Base-by-base conservation (phyloP, 2,888 invertebrate species). In the Conus canariensis region DNA sequence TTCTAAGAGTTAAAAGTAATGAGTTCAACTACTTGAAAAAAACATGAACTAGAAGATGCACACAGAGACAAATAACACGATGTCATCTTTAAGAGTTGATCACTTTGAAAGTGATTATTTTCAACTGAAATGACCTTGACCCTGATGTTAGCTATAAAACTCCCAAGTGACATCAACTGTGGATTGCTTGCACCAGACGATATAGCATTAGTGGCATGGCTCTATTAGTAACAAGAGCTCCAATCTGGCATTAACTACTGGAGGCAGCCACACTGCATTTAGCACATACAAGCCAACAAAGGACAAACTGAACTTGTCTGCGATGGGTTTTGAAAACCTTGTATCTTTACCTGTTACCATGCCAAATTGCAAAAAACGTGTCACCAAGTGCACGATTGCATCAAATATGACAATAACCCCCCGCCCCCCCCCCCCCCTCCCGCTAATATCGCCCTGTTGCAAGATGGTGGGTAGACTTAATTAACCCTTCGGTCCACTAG, bases 51-150 rank as follows among this genome's bases (percentile, higher is more conserved):
- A 9, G 22, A n/a, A n/a, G 74, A n/a, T 74, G 74, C 74, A 9
- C 16, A 74, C 74, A 64, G 12, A 19, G 12, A 2, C 45, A 45
- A 45, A 45, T 4, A 64, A 5, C 64, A 12, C 64, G 1, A 64
- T 19, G 5, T 64, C 64, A 5, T 64, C 12, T 64, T 64, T 74
- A 74, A 4, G 74, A 74, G n/a, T 74, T 74, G 74, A 74, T 74
- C n/a, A 74, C 9, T 74, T 74, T n/a, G 22, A 74, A 74, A 74
- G 74, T 74, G 9, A 74, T 74, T 74, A 12, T 9, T 22, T 74
- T 74, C n/a, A 22, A 74, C 74, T n/a, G 9, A 74, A 74, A 74
- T 74, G 74, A 74, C n/a, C 74, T 74, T 74, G 74, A 74, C 74
- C 74, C n/a, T 74, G 74, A 16, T 22, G 2, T n/a, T 74, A 9